A percentile compares a stretch with the other conserved stretches of the same genome.
These are phyloP conservation scores for Drosophila melanica DNA, from an alignment of 1,140 invertebrate species.

Conservation along the genomic window DNA sequence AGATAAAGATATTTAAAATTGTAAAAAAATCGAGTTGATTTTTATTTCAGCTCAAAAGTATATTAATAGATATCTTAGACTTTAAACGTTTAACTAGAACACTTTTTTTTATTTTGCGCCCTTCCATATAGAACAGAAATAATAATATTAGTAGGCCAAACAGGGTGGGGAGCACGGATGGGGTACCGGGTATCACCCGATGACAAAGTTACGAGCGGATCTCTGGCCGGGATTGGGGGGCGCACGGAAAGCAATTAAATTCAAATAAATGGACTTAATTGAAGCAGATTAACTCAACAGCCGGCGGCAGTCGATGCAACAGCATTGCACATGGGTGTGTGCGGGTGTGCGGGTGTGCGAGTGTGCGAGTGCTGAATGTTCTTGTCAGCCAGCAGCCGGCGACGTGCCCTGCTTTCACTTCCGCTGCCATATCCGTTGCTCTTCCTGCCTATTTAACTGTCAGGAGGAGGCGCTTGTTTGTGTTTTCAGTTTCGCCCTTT, in stretches of 20 bases:
- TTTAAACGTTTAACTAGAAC: too few species aligned
- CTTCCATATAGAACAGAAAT: neutral
- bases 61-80: too few species aligned
- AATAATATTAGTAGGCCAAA: neutral
- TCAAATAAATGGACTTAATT: conserved; percentile 79
- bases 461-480: conserved; percentile 38
- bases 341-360: conserved; percentile 20
- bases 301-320: conserved; percentile 37
- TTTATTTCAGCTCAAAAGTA: too few species aligned
- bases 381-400: conserved; percentile 51
- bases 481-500: conserved; percentile 14
- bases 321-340: conserved; percentile 11
- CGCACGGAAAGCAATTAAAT: conserved; percentile 75
- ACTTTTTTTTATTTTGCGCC: too few species aligned
- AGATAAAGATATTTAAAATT: too few species aligned
- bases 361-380: conserved; percentile 42
- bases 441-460: conserved; percentile 26
- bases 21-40: too few species aligned
- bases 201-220: conserved; percentile 19
- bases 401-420: conserved; percentile 71
- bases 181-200: neutral
- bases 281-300: conserved; percentile 76
- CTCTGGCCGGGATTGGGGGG: conserved; percentile 23
- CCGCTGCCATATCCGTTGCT: conserved; percentile 63
- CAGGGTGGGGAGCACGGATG: too few species aligned